These are phyloP conservation scores for Mallotus villosus DNA, from an alignment of 2,797 vertebrate species.

Conservation along the genomic window DNA sequence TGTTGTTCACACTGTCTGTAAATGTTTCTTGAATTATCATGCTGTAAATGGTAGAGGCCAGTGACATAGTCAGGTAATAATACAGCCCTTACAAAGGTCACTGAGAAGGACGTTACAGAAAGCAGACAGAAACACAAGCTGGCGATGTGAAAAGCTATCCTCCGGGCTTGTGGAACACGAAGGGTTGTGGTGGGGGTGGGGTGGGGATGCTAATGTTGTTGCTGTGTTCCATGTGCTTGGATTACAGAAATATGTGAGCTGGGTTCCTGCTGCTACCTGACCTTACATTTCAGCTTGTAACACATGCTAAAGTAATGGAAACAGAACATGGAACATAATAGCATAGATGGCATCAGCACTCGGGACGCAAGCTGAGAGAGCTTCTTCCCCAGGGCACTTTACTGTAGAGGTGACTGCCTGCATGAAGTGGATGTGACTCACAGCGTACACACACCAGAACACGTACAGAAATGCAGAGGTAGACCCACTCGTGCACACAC, in stretches of 20 bases:
- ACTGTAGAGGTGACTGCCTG: neutral
- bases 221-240: slow-evolving; percentile 44
- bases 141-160: slow-evolving; percentile 55
- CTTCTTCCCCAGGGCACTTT: neutral
- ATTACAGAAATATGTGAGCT: slow-evolving; percentile 58
- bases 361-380: neutral
- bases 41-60: neutral
- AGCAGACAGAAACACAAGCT: slow-evolving; percentile 62
- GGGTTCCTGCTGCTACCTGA: slow-evolving; percentile 20
- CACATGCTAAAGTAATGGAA: slow-evolving; percentile 13
- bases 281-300: neutral
- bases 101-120: slow-evolving; percentile 46
- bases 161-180: slow-evolving; percentile 46
- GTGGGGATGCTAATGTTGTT: slow-evolving; percentile 23
- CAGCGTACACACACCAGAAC: neutral
- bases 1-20: neutral
- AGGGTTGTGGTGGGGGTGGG: neutral
- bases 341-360: neutral
- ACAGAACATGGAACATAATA: neutral
- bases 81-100: slow-evolving; percentile 47
- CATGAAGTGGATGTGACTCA: neutral
- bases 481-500: neutral
- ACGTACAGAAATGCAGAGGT: neutral
- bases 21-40: neutral
- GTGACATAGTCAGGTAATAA: slow-evolving; percentile 17